Conservation (phyloP, 92 coral and sea anemone genomes). For the Palythoa grandis region DNA sequence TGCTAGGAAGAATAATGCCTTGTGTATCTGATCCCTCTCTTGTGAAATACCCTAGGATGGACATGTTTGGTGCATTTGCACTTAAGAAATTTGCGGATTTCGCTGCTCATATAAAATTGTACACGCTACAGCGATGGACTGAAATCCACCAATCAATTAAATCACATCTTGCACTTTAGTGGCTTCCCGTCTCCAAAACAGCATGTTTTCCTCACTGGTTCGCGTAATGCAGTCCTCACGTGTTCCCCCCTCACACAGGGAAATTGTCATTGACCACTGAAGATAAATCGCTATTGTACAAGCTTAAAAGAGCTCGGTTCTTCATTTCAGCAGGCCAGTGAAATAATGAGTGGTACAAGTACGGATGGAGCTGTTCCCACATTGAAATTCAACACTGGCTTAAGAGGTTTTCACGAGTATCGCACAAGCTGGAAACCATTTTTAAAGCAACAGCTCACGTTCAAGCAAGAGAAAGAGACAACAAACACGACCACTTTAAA, state of each 20-base stretch:
- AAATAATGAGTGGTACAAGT: slow-evolving; percentile 43
- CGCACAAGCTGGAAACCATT: slow-evolving; percentile 18
- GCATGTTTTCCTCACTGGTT: background rate
- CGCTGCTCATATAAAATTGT: slow-evolving; percentile 33
- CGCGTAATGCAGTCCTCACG: background rate
- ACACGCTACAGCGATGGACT: background rate
- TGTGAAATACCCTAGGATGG: slow-evolving; percentile 23
- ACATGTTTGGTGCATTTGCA: slow-evolving; percentile 44
- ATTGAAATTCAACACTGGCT: too few relatives aligned
- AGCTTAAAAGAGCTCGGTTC: slow-evolving; percentile 40
- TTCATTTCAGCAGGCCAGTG: slow-evolving; percentile 39
- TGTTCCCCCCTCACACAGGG: background rate
- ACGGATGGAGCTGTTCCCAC: slow-evolving; percentile 38
- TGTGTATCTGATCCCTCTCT: slow-evolving; percentile 27
- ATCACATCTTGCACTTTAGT: background rate
- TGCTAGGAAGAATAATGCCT: slow-evolving; percentile 52
- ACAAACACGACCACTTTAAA: too few relatives aligned
- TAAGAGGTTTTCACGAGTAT: background rate
- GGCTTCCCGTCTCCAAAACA: background rate
- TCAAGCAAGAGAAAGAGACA: background rate
- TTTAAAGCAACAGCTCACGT: too few relatives aligned
- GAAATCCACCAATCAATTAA: slow-evolving; percentile 29
- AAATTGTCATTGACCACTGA: slow-evolving; percentile 2
- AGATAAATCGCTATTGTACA: slow-evolving; percentile 43
- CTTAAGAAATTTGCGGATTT: slow-evolving; percentile 33